phyloP scores from a whole-genome alignment of 1,140 invertebrate genomes.

The Lordiphosa stackelbergi region DNA sequence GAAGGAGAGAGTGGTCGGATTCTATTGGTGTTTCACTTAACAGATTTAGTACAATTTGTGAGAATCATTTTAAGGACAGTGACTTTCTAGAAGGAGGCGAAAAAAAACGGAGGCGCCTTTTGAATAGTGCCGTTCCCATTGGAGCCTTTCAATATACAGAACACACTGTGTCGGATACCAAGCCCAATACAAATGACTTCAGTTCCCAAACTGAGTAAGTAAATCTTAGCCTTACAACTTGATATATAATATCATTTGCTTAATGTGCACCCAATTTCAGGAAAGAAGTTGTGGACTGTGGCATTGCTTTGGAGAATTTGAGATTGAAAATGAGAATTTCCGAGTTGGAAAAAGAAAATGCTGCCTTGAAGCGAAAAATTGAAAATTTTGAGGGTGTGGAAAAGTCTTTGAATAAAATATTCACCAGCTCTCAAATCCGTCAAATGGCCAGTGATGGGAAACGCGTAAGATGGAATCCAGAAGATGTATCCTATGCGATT shows the following conservation, averaged over 20 bases:
- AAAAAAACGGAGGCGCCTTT: too few species aligned
- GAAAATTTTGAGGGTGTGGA: not conserved
- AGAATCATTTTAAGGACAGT: too few species aligned
- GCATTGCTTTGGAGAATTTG: not conserved
- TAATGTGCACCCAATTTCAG: not conserved
- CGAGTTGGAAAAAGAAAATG: not conserved
- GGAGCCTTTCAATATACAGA: too few species aligned
- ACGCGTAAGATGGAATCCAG: not conserved
- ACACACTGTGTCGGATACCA: too few species aligned
- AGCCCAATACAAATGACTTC: not conserved
- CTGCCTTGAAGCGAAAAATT: not conserved
- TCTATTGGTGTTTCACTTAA: too few species aligned
- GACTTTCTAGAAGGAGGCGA: too few species aligned
- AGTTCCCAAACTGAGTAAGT: conserved; percentile 2
- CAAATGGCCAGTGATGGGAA: not conserved
- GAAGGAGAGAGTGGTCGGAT: too few species aligned
- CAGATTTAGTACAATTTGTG: too few species aligned
- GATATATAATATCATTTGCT: too few species aligned
- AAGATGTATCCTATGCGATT: not conserved
- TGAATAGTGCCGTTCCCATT: too few species aligned
- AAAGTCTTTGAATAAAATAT: not conserved
- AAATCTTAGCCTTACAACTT: too few species aligned
- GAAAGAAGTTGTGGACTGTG: not conserved
- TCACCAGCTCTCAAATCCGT: not conserved
- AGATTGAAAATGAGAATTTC: not conserved